Evolutionary conservation across 2,888 invertebrate species (phyloP).

Genomic region (Syritta pipiens): DNA sequence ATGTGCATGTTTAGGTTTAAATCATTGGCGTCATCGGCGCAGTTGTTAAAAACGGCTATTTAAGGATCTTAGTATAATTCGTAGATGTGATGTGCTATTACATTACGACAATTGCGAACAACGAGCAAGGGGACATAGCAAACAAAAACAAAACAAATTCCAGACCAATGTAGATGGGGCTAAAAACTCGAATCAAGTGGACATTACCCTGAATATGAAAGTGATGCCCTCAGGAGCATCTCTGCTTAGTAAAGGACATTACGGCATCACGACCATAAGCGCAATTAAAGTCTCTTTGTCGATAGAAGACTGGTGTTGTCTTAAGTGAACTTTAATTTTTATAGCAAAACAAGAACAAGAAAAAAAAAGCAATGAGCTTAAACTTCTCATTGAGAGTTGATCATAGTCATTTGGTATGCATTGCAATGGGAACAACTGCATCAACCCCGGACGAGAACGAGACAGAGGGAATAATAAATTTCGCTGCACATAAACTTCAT

Average conservation of each 20-base stretch:
- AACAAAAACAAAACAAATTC: neutral
- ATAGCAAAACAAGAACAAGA: conserved; percentile 4
- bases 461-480: conserved; percentile 69
- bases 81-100: conserved; percentile 45
- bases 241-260: conserved; percentile 37
- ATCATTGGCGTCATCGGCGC: conserved; percentile 23
- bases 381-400: conserved; percentile 63
- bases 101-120: conserved; percentile 4
- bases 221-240: conserved; percentile 49
- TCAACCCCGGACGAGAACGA: conserved; percentile 51
- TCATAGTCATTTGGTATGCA: conserved; percentile 68
- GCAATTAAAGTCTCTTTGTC: conserved; percentile 60
- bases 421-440: conserved; percentile 68
- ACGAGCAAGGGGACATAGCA: neutral
- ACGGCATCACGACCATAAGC: conserved; percentile 37
- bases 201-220: conserved; percentile 61
- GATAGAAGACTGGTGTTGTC: conserved; percentile 25
- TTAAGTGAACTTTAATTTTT: conserved; percentile 54
- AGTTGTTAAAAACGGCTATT: conserved; percentile 16
- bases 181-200: conserved; percentile 57
- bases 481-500: conserved; percentile 42
- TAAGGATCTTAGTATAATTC: conserved; percentile 39
- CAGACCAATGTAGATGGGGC: conserved; percentile 11
- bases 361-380: conserved; percentile 16
- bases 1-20: conserved; percentile 13